Evolutionary conservation across 2,113 vertebrate species (phyloP).

Genomic region (Cebidichthys violaceus): DNA sequence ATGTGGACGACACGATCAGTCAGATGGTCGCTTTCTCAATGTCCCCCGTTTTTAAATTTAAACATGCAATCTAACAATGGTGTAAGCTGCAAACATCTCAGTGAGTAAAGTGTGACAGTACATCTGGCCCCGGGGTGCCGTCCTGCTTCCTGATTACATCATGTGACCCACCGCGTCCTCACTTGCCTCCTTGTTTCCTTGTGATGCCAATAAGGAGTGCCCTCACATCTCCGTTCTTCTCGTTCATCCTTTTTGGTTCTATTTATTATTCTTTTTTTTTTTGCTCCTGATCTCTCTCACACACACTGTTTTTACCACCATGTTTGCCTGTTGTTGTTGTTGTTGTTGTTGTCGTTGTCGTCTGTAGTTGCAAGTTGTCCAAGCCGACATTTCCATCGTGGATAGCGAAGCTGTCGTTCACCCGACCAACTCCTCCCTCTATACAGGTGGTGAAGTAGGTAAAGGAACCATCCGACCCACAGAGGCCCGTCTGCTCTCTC

Average conservation of each 20-base stretch:
- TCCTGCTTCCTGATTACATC: slow-evolving; percentile 51
- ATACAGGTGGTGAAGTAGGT: slow-evolving; percentile 99
- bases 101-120: background rate
- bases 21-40: background rate
- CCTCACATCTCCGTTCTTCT: slow-evolving; percentile 39
- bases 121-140: slow-evolving; percentile 40
- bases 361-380: slow-evolving; percentile 99
- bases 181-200: slow-evolving; percentile 62
- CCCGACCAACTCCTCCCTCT: slow-evolving; percentile 99
- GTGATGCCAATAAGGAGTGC: slow-evolving; percentile 56
- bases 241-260: slow-evolving; percentile 10
- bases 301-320: slow-evolving; percentile 86
- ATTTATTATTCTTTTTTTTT: background rate
- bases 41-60: background rate
- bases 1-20: slow-evolving; percentile 45
- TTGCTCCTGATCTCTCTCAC: slow-evolving; percentile 34
- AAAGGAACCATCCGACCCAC: slow-evolving; percentile 87
- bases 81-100: background rate
- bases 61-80: background rate
- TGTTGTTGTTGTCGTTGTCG: slow-evolving; percentile 87
- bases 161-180: slow-evolving; percentile 31
- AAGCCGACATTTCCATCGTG: slow-evolving; percentile 99
- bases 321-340: slow-evolving; percentile 87
- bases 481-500: slow-evolving; percentile 74
- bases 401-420: slow-evolving; percentile 99